These are phyloP conservation scores for Oedothorax gibbosus DNA, from an alignment of 1,140 invertebrate species.

Conservation along the genomic window DNA sequence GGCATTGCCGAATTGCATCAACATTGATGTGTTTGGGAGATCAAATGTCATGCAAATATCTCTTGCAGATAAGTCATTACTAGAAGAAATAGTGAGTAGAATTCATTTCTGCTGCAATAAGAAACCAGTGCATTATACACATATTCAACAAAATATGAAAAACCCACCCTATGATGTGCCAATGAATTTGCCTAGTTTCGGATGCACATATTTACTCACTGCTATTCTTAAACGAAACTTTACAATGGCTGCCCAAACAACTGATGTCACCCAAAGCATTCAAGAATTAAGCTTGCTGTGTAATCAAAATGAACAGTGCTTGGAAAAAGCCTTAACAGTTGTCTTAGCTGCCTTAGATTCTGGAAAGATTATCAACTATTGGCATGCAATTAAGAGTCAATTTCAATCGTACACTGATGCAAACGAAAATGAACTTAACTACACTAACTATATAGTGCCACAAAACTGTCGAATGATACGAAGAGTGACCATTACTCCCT, in stretches of 20 bases:
- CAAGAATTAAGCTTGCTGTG: not conserved
- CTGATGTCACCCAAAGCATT: not conserved
- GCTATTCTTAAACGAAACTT: slow-evolving; percentile 50
- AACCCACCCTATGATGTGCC: not conserved
- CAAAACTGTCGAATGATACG: slow-evolving; percentile 42
- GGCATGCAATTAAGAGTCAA: slow-evolving; percentile 16
- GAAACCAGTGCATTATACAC: slow-evolving; percentile 37
- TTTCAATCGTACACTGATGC: slow-evolving; percentile 1
- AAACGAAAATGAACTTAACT: slow-evolving; percentile 30
- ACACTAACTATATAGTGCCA: slow-evolving; percentile 62
- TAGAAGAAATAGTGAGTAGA: slow-evolving; percentile 35
- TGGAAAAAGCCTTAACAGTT: slow-evolving; percentile 36
- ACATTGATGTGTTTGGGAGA: slow-evolving; percentile 19
- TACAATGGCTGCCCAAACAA: not conserved
- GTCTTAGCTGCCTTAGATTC: slow-evolving; percentile 26
- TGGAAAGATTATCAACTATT: slow-evolving; percentile 42
- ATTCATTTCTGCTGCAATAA: slow-evolving; percentile 24
- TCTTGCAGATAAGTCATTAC: not conserved
- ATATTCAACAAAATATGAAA: not conserved
- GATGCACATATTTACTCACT: slow-evolving; percentile 30
- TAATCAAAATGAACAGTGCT: slow-evolving; percentile 1
- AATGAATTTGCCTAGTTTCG: slow-evolving; percentile 10
- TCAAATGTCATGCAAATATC: slow-evolving; percentile 29
- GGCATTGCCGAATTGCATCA: not conserved
- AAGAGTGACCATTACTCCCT: slow-evolving; percentile 64